These are phyloP conservation scores for Prunella fulvescens DNA, from an alignment of 2,113 vertebrate species.

Conservation along the genomic window DNA sequence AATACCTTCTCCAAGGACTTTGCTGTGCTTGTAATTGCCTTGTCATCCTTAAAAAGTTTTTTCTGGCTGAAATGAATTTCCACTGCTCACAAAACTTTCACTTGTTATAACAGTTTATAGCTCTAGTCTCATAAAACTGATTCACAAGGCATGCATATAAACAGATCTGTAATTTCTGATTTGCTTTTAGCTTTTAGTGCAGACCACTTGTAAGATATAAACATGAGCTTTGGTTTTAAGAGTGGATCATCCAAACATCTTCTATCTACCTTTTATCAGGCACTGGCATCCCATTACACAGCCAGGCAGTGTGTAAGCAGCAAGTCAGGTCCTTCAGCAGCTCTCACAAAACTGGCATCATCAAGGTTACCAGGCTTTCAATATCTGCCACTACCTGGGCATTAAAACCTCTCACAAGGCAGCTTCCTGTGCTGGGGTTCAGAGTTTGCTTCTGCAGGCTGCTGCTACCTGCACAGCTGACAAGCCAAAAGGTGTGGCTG, in stretches of 20 bases:
- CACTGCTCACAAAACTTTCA: neutral
- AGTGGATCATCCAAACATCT: neutral
- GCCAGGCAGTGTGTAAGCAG: neutral
- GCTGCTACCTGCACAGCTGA: accelerated
- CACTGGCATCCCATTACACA: neutral
- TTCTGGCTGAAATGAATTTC: neutral
- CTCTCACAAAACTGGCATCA: neutral
- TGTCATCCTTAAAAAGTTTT: neutral
- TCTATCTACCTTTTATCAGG: neutral
- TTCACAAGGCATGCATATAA: neutral
- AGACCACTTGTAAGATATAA: neutral
- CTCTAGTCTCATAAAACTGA: neutral
- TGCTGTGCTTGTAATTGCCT: neutral
- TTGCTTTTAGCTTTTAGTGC: neutral
- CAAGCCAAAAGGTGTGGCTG: accelerated
- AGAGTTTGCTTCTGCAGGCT: neutral
- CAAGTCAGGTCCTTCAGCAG: neutral
- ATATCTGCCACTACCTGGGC: neutral
- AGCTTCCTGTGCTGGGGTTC: neutral
- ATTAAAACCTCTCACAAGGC: neutral
- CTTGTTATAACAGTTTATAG: neutral
- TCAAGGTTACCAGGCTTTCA: neutral
- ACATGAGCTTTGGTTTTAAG: neutral
- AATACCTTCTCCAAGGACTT: neutral
- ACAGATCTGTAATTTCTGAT: neutral